Conservation (phyloP, 2,113 vertebrate species). For the Xenopus laevis region DNA sequence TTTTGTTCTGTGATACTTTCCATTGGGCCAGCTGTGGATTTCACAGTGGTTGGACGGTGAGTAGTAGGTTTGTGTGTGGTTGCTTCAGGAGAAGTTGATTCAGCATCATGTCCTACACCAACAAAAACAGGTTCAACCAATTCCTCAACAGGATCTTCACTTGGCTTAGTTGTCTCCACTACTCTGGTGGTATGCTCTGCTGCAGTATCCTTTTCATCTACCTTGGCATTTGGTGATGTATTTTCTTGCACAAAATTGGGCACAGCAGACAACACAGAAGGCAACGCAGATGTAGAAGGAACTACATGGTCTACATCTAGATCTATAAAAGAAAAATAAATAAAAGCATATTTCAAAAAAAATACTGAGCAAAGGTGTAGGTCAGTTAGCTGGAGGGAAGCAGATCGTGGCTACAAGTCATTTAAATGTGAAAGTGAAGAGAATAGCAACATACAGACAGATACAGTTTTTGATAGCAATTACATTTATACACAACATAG, state of each 20-base stretch:
- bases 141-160: conserved; percentile 30
- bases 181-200: background rate
- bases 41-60: conserved; percentile 32
- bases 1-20: conserved; percentile 24
- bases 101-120: conserved; percentile 12
- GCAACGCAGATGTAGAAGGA: too few relatives aligned
- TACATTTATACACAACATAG: too few relatives aligned
- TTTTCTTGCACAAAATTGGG: background rate
- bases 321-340: background rate
- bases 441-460: too few relatives aligned
- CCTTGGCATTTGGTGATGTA: background rate
- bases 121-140: conserved; percentile 5
- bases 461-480: too few relatives aligned
- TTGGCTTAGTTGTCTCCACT: conserved; percentile 39
- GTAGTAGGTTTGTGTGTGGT: conserved; percentile 47
- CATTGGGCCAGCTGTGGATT: conserved; percentile 45
- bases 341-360: too few relatives aligned
- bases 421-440: too few relatives aligned
- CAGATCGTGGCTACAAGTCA: too few relatives aligned
- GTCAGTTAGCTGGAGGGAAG: too few relatives aligned
- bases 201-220: background rate
- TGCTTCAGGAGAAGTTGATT: conserved; percentile 1
- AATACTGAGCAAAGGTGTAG: too few relatives aligned
- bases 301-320: background rate
- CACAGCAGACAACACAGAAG: background rate